Percentiles rank a stretch among this genome's conserved stretches.
These are phyloP conservation scores for Procambarus clarkii DNA, from an alignment of 1,140 invertebrate genomes.

Conservation along the genomic window DNA sequence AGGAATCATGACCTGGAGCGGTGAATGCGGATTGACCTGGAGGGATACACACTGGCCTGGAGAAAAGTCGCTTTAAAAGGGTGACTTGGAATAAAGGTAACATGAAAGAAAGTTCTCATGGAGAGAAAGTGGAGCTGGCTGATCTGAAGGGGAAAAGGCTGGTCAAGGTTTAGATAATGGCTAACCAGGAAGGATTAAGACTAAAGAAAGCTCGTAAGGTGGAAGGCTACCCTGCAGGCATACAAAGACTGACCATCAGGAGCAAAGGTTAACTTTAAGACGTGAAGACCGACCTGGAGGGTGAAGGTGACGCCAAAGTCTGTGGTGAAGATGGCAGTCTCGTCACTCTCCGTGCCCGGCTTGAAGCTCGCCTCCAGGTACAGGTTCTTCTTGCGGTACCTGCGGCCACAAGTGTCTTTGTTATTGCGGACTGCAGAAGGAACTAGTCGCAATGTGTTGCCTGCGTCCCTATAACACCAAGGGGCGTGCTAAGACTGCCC, in stretches of 20 bases:
- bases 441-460: not conserved
- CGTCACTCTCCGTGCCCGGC: conserved; percentile 35
- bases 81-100: too few species aligned
- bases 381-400: conserved; percentile 88
- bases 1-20: too few species aligned
- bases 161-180: too few species aligned
- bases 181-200: too few species aligned
- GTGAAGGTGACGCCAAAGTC: conserved; percentile 88
- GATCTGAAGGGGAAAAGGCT: too few species aligned
- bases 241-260: not conserved
- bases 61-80: too few species aligned
- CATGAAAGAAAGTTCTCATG: too few species aligned
- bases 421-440: not conserved
- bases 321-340: conserved; percentile 77
- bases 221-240: too few species aligned
- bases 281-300: conserved; percentile 38
- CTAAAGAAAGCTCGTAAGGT: too few species aligned
- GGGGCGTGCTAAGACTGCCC: not conserved
- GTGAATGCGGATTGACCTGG: too few species aligned
- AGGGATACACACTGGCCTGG: too few species aligned
- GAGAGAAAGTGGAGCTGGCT: too few species aligned
- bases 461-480: not conserved
- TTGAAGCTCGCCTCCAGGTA: conserved; percentile 79
- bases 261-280: not conserved
- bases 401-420: conserved; percentile 72